Conservation (phyloP, 2,797 vertebrate species). For the Scolopax bukidnonensis region DNA sequence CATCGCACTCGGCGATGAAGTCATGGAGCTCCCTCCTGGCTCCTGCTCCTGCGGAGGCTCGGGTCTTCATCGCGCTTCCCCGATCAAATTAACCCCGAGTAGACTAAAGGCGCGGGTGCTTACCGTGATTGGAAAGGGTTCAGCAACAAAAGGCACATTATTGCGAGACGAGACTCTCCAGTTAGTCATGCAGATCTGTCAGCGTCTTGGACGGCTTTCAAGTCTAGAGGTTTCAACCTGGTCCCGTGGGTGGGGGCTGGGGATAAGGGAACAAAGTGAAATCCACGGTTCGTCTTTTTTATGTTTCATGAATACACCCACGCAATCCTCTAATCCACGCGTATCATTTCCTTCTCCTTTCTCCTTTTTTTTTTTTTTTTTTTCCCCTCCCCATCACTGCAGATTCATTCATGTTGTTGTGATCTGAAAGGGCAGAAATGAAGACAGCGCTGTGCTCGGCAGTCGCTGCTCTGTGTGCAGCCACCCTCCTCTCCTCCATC, state of each 20-base stretch:
- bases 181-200: conserved; percentile 43
- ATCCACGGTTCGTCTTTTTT: background rate
- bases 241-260: conserved; percentile 26
- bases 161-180: background rate
- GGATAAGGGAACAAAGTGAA: conserved; percentile 40
- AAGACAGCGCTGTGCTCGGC: conserved; percentile 85
- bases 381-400: conserved; percentile 48
- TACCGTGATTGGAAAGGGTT: conserved; percentile 3
- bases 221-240: conserved; percentile 62
- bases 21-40: conserved; percentile 66
- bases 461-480: conserved; percentile 82
- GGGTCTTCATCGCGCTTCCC: background rate
- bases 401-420: conserved; percentile 91
- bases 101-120: background rate
- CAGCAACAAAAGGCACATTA: conserved; percentile 63
- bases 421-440: conserved; percentile 84
- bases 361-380: background rate
- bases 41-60: background rate
- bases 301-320: conserved; percentile 57
- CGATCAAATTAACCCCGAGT: conserved; percentile 33
- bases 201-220: conserved; percentile 1
- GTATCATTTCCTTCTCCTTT: conserved; percentile 55
- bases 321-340: conserved; percentile 35
- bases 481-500: conserved; percentile 83
- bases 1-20: conserved; percentile 52